phyloP scores from a whole-genome alignment of 2,113 vertebrate species.

The Chlamydotis undulata region DNA sequence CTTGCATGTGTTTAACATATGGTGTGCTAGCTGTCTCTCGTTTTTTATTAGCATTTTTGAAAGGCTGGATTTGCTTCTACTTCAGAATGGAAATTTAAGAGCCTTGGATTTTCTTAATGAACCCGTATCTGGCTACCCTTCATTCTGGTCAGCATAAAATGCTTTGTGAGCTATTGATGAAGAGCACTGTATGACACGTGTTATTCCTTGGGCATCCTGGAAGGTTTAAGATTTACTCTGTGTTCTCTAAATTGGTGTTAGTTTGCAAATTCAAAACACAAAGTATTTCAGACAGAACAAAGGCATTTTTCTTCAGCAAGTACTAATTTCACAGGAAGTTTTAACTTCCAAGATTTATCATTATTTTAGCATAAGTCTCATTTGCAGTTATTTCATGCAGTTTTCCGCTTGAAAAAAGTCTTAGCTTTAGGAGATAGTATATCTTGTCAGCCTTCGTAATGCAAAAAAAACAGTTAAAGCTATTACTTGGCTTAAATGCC shows the following conservation, averaged over 20 bases:
- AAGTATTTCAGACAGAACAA: constrained; percentile 34
- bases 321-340: constrained; percentile 52
- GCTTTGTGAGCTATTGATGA: neutral
- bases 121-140: neutral
- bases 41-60: constrained; percentile 12
- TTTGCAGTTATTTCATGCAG: constrained; percentile 49
- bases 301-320: neutral
- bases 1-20: neutral
- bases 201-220: neutral
- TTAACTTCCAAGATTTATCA: constrained; percentile 46
- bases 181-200: neutral
- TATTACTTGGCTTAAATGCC: constrained; percentile 47
- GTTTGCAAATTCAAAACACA: neutral
- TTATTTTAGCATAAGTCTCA: constrained; percentile 46
- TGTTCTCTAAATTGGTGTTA: neutral
- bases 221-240: neutral
- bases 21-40: neutral
- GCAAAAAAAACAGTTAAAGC: neutral
- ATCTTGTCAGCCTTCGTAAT: constrained; percentile 47
- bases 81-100: neutral
- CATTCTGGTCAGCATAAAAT: neutral
- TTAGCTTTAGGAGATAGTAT: constrained; percentile 51
- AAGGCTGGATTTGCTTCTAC: neutral
- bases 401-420: constrained; percentile 59
- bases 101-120: neutral